Evolutionary conservation across 2,113 vertebrate genomes (phyloP), one percentile per base, ranked within the genome.

Genomic region (Xenus cinereus): DNA sequence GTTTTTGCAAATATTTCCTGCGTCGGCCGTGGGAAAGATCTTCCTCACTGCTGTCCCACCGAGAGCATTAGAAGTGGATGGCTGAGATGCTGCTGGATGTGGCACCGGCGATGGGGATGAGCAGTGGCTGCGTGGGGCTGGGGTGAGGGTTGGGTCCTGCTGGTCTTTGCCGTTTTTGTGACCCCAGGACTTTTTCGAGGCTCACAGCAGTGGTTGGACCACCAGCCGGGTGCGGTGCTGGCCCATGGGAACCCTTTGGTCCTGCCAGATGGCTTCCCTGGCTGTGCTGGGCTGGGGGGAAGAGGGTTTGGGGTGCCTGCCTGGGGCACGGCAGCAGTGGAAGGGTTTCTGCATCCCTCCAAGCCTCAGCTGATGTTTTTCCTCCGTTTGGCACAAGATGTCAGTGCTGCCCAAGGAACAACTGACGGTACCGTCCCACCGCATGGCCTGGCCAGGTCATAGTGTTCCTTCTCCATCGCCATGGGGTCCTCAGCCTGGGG

Each of bases 381-480:
- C 95, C 94, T 6, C 37, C n/a, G 0, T 16, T 78, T 26, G 93
- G 86, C 95, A 95, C 93, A 94, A 95, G 95, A 35, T 96, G 96
- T 97, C 94, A 95, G 94, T 92, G 95, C 76, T 71, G 95, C 60
- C 80, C 93, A 75, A 72, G 80, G 64, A 93, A 96, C 32, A 3
- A 48, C 62, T 7, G 20, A 27, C 2, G 1, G 1, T 4, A 64
- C 50, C 0, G 2, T 3, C 35, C 27, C 72, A 0, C 16, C 1
- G 1, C 67, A 0, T 5, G 45, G 54, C 30, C 63, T 0, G 63
- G 5, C 60, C 1, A 0, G 62, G 12, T 22, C 72, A 0, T 2
- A 16, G 5, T 0, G 66, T 48, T 82, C n/a, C 32, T 56, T 37
- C 33, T 82, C 41, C 83, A 32, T 14, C 8, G 0, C 14, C 18